Percentiles rank a stretch among this genome's conserved stretches.
These are phyloP conservation scores for Macaca mulatta DNA, from an alignment of 2,113 vertebrate genomes.

Conservation along the genomic window DNA sequence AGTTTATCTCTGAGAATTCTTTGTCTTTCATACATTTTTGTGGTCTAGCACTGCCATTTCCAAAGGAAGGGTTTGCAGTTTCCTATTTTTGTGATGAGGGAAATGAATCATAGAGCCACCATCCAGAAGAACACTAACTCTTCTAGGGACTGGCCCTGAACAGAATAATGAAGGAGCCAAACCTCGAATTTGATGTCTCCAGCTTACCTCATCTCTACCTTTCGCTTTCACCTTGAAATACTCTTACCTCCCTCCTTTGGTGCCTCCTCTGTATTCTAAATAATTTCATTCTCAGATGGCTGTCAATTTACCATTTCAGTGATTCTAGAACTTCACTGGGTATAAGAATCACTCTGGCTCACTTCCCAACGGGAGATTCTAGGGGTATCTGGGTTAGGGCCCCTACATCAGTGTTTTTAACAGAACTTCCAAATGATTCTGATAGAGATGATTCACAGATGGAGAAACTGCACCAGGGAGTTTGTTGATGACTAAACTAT, in stretches of 20 bases:
- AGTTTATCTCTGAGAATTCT: slow-evolving; percentile 53
- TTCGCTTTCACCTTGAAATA: neutral
- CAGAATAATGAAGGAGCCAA: neutral
- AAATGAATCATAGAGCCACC: neutral
- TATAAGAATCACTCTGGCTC: neutral
- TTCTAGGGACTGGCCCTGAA: neutral
- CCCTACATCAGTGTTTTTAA: neutral
- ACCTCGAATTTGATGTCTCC: neutral
- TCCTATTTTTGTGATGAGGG: slow-evolving; percentile 9
- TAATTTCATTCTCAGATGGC: neutral
- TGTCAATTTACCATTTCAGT: neutral
- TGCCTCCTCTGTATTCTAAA: neutral
- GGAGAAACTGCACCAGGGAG: neutral
- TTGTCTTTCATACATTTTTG: slow-evolving; percentile 62
- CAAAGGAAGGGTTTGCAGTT: neutral
- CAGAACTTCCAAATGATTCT: neutral
- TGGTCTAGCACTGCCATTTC: neutral
- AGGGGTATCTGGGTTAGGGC: neutral
- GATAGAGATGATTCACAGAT: neutral
- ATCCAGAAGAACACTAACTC: neutral
- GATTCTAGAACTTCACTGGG: neutral
- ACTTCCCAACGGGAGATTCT: neutral
- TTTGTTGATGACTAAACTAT: neutral
- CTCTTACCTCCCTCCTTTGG: neutral
- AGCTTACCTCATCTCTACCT: neutral